Base-by-base conservation (phyloP, 2,888 invertebrate species). In the Callimorpha dominula region DNA sequence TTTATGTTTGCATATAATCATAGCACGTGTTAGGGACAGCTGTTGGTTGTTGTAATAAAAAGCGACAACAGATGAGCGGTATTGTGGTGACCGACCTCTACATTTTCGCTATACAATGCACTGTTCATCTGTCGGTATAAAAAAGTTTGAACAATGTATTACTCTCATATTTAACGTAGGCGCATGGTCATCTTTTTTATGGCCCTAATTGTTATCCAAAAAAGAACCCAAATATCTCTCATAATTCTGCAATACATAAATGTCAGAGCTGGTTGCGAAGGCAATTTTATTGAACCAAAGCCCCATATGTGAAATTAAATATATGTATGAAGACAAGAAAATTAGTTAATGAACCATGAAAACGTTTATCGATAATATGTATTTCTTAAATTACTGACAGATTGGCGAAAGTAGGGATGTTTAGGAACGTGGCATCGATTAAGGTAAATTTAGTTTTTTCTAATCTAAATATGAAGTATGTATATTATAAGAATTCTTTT, bases 21-120 rank as follows among this genome's bases (percentile, higher is more conserved):
- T 83, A 81, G 84, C 91, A 88, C 90, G 90, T 89, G 90, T 82
- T 79, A 40, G 74, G 52, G 81, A 85, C 93, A 92, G 92, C 90
- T 93, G 93, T 87, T 86, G 57, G 68, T 50, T 65, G 66, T 71
- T 68, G 83, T 78, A 81, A 84, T 91, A 91, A 93, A 93, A 92
- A 90, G 87, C 81, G 78, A 83, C 80, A 85, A 82, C 83, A 81
- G 86, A 86, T 85, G 87, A 87, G 87, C 83, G 84, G 84, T 83
- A 88, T 88, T 89, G 86, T 87, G 85, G 83, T 81, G 84, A 84
- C 85, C 83, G 87, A 87, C 88, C 79, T 78, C 76, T 46, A 84
- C 85, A 86, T 86, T 87, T 90, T 86, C 86, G 86, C 85, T 82
- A 84, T 88, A 87, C 89, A 90, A 89, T 89, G 90, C 88, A 87